Evolutionary conservation across 2,888 invertebrate species (phyloP), one percentile per base, ranked within the genome.

Genomic region (Sceliomorpha sp.): DNA sequence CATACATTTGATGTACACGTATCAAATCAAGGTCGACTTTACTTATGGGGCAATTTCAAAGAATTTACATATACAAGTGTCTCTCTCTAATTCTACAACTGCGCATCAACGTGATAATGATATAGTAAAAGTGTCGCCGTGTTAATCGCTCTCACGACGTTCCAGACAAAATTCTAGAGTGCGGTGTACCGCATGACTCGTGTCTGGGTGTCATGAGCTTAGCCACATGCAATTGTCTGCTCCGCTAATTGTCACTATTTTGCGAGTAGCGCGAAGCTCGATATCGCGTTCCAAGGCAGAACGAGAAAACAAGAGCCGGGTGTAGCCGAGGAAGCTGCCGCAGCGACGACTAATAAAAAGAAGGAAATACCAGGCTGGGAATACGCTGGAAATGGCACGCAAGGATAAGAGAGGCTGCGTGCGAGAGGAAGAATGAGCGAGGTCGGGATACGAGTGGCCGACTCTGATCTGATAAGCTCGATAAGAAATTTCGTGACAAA

Each of bases 401-500:
- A 39, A 37, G 26, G 13, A 29, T n/a, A 15, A 27, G n/a, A 29
- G n/a, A 15, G 29, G 39, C 40, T 27, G 31, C 37, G 27, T 36
- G 1, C 3, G n/a, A 45, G 27, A 36, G 32, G 10, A 20, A 42
- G 39, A 14, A 34, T 34, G 29, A 31, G 13, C 12, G 34, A 14
- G 9, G 8, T 10, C 9, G 36, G 10, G 13, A n/a, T 14, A 9
- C 10, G 15, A 13, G 13, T 14, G 15, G 4, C 10, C 20, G 7
- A 10, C 14, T 39, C 3, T 8, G 10, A 39, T 36, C 37, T 59
- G 53, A 59, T 59, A 51, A 58, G 26, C 9, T 3, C 70, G 76
- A 78, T 77, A 75, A 78, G 75, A 63, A 74, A 76, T 77, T 72
- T 74, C 71, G 73, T 74, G 76, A 76, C 75, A 79, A 79, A 79